Evolutionary conservation across 2,113 vertebrate genomes (phyloP), one percentile per base, ranked within the genome.

Genomic region (Ovibos moschatus): DNA sequence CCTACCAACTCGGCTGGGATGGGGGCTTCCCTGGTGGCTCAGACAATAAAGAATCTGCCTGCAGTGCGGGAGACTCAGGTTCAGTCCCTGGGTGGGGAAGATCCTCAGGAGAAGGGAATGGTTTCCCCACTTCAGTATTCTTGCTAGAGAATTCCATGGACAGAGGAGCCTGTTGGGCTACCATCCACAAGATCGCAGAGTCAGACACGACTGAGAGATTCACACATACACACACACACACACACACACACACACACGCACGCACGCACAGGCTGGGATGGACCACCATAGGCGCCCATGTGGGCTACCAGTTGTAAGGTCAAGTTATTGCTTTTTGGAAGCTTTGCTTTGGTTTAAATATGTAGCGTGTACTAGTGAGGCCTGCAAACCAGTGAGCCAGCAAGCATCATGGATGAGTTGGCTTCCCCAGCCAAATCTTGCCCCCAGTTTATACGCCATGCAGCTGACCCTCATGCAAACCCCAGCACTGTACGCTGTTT

Each of bases 391-490:
- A 36, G 30, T 25, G 3, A 58, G 0, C 1, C 1, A 17, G 47
- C 43, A 55, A 58, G 43, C 4, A 7, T 2, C 15, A 17, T 0
- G 0, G 17, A n/a, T 2, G 2, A 0, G 13, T 4, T 5, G 25
- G 17, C 10, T 62, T 47, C 45, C 30, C 33, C 51, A 1, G 13
- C n/a, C 53, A 28, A 33, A 21, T 7, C 57, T 3, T 0, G 7
- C 27, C 27, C 55, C 51, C 13, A 0, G 0, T 16, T 55, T 51
- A 21, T 0, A 9, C 0, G 3, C 12, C 79, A 16, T 0, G 0
- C 13, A 40, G 11, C 6, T 1, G 51, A 64, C 76, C 67, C 16
- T 36, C 62, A 12, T 3, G 0, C 5, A 43, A 40, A 21, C 25
- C 19, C 62, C 14, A 12, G 27, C 55, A 55, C 87, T 13, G 84